These are phyloP conservation scores for Leptocoma aspasia DNA, from an alignment of 2,113 vertebrate species.

Conservation along the genomic window DNA sequence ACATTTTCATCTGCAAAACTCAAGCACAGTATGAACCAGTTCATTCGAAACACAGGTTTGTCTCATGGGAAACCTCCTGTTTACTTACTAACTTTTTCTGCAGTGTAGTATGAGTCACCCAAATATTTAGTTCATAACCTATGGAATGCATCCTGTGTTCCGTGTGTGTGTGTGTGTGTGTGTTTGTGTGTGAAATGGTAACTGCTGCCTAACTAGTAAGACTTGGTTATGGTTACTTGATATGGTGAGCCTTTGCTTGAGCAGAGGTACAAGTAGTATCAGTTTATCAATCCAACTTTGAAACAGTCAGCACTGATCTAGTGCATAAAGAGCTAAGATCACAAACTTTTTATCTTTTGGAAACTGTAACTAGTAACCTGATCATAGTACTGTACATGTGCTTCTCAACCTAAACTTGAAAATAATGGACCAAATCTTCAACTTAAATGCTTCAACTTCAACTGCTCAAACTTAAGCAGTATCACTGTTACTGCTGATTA, in stretches of 20 bases:
- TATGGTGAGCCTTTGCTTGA: background rate
- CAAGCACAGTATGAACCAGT: background rate
- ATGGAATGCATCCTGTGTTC: background rate
- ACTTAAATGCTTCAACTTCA: no score
- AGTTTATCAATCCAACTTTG: background rate
- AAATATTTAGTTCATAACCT: background rate
- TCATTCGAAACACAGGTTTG: background rate
- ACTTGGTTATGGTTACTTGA: background rate
- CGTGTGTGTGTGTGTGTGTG: background rate
- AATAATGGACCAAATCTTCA: background rate
- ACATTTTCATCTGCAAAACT: background rate
- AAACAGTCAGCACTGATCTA: background rate
- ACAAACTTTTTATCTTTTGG: background rate
- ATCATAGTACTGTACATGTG: background rate
- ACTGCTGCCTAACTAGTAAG: background rate
- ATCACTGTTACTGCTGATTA: background rate
- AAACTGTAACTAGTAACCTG: background rate
- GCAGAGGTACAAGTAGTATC: background rate
- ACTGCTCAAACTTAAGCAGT: background rate
- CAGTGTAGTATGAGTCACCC: background rate
- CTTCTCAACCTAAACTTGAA: background rate
- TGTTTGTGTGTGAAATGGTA: background rate
- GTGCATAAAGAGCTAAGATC: background rate
- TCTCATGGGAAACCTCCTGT: background rate
- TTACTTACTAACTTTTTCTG: background rate